phyloP scores from a whole-genome alignment of 2,113 vertebrate species.

The Stercorarius parasiticus region DNA sequence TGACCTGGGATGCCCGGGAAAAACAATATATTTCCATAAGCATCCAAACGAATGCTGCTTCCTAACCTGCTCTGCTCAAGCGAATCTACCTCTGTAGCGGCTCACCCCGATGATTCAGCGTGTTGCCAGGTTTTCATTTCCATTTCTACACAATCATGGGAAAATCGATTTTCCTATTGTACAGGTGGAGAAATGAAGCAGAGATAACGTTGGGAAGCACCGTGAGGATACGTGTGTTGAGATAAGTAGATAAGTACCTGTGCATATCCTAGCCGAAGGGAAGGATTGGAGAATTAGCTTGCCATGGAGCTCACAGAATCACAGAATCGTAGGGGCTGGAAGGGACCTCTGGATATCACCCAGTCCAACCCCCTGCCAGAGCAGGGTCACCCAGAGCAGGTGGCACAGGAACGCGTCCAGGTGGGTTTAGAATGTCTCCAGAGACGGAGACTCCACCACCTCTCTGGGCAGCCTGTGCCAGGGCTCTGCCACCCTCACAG shows the following conservation, averaged over 20 bases:
- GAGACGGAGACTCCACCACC: too few species aligned
- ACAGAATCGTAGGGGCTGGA: not conserved
- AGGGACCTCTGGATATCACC: not conserved
- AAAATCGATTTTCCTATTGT: not conserved
- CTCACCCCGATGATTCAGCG: not conserved
- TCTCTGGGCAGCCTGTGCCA: too few species aligned
- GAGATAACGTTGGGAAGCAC: not conserved
- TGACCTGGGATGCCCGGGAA: not conserved
- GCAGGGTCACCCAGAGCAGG: too few species aligned
- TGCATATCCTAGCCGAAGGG: not conserved
- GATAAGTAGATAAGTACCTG: not conserved
- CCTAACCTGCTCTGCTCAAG: not conserved
- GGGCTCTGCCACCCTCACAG: too few species aligned
- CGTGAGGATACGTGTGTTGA: accelerated
- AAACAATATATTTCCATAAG: not conserved
- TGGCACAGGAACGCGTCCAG: too few species aligned
- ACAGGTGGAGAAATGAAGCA: not conserved
- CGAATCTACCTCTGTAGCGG: not conserved
- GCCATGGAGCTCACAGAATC: not conserved
- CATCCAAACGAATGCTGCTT: not conserved
- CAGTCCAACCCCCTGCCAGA: not conserved
- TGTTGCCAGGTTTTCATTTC: not conserved
- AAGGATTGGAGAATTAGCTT: not conserved
- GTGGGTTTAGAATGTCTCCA: too few species aligned
- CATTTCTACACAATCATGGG: not conserved